Base-by-base conservation (phyloP, 1,140 invertebrate genomes). In the Bombus ignitus region DNA sequence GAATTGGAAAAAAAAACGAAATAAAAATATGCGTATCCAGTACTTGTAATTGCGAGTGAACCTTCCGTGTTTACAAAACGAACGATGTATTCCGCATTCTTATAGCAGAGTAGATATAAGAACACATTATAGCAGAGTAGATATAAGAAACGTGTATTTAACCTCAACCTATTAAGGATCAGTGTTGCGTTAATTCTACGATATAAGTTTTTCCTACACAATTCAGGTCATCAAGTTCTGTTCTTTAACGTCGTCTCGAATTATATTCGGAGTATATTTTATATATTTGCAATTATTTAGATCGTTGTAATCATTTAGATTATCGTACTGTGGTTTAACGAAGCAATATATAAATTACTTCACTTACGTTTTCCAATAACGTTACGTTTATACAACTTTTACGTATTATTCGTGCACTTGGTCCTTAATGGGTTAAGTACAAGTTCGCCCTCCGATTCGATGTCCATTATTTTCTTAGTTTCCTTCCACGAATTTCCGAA, bases 401-500 rank as follows among this genome's bases (percentile, higher is more conserved):
- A 62, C 59, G 25, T 62, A 12, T n/a, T 13, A n/a, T 62, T 62
- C 4, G 28, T 13, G 59, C 2, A 13, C 28, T 13, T 13, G 28
- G 28, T 13, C 59, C 59, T 13, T 62, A 62, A 62, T 13, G 10
- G 59, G 28, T 62, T 59, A 28, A 32, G 71, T 68, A n/a, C 62
- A 35, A 68, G 53, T 35, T n/a, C 62, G 8, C n/a, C 66, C 12
- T n/a, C 10, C n/a, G 3, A 47, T 42, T n/a, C 13, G 22, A 0
- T 1, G 47, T 28, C 57, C 57, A 25, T n/a, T 28, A 13, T 53
- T 71, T 75, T 53, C 71, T 84, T 78, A 84, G 59, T 59, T 78
- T 37, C 22, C 74, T 72, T 5, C 18, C n/a, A 18, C 25, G 72
- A 75, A 53, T 83, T 66, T 62, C 70, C 70, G 10, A 57, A 28